A percentile compares a stretch with the other conserved stretches of the same genome.
phyloP scores from a whole-genome alignment of 2,888 invertebrate species.

The Lasioglossum villosulum region DNA sequence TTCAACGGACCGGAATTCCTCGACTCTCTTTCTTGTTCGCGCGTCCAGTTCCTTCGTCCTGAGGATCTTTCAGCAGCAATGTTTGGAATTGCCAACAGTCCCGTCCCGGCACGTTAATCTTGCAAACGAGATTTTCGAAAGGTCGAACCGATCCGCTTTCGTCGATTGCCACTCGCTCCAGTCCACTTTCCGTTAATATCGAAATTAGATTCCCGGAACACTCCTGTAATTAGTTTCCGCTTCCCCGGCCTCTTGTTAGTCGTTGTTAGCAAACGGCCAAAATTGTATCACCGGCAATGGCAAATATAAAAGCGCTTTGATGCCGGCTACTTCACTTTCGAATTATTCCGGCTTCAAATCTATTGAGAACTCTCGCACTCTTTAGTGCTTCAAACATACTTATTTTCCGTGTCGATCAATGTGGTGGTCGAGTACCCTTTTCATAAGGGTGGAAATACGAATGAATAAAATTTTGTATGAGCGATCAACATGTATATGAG shows the following conservation, averaged over 20 bases:
- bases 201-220: constrained; percentile 54
- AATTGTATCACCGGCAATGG: background rate
- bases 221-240: constrained; percentile 22
- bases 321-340: background rate
- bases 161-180: constrained; percentile 28
- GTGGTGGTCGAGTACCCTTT: too few species aligned
- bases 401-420: background rate
- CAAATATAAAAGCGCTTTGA: background rate
- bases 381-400: background rate
- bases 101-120: constrained; percentile 45
- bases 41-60: constrained; percentile 32
- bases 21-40: constrained; percentile 17
- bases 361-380: background rate
- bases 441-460: too few species aligned
- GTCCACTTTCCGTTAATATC: constrained; percentile 50
- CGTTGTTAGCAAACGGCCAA: constrained; percentile 4
- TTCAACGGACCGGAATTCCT: constrained; percentile 38
- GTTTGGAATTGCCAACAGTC: constrained; percentile 47
- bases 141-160: constrained; percentile 34
- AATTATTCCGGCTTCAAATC: background rate
- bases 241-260: constrained; percentile 40
- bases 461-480: too few species aligned
- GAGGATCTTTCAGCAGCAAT: constrained; percentile 39
- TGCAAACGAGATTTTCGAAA: constrained; percentile 53
- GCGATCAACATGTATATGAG: too few species aligned